Base-by-base conservation (phyloP, 1,140 invertebrate genomes). In the Ceratina australensis region DNA sequence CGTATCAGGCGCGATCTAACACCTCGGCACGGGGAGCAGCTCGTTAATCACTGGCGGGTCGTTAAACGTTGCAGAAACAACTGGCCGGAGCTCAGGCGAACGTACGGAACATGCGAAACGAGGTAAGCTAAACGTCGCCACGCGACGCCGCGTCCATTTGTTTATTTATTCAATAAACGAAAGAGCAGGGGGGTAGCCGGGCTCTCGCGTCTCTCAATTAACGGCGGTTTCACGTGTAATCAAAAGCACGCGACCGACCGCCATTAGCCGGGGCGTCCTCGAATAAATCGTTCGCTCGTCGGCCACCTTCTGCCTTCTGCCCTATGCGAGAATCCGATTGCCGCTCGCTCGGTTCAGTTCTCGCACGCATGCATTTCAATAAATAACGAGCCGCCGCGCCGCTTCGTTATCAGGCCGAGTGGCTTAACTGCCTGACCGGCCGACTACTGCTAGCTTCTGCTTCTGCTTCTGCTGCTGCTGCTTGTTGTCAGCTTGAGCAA, bases 281-380 rank as follows among this genome's bases (percentile, higher is more conserved):
- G 57, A 76, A 80, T 80, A 79, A 79, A 79, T 75, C 77, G 72
- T 54, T 18, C 26, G 52, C 20, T 24, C 59, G 50, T 72, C 47
- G 59, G 75, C 64, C 54, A 64, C 47, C 26, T 13, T 18, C 65
- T 42, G 22, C 74, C 47, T 50, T 61, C 18, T 28, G 50, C 60
- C 18, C 68, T 64, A 28, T 24, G 52, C 71, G 77, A 28, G 73
- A 64, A 69, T 64, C 65, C 73, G 64, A 65, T 63, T 76, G 78
- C 78, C 78, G 56, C 65, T 13, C 52, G 15, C 15, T 16, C 52
- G 52, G 52, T 42, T 61, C 66, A 47, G 15, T 49, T 68, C 28
- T 22, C 65, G 65, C 59, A 80, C 73, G 78, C 73, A 80, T 80
- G 73, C 59, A 76, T 77, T 80, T 80, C 78, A 77, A 80, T 80